Base-by-base conservation (phyloP, 2,797 vertebrate genomes). In the Huso huso region DNA sequence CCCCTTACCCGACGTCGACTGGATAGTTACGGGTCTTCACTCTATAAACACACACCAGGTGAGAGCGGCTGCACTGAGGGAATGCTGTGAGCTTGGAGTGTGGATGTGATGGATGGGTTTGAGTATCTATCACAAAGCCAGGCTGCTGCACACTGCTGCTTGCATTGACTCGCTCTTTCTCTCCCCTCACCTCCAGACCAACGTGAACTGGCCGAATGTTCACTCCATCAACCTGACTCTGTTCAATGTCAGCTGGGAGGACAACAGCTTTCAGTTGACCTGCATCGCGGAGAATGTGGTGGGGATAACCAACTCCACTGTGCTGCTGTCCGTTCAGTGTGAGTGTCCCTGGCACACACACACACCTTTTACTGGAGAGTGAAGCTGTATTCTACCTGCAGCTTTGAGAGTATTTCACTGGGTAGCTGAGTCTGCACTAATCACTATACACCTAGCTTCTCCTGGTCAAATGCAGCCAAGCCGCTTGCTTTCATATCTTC, bases 21-120 rank as follows among this genome's bases (percentile, higher is more conserved):
- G 96, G 96, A 95, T 90, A 0, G 94, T 99, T 70, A 84, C 86
- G 0, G 92, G 90, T 8, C 90, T 99, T 53, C 93, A 94, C 78
- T 97, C 96, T 73, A 96, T 98, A 86, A 97, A 96, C 84, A 96
- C 95, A 3, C 96, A 99, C 81, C 91, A 95, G 93, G 96, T 98
- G 78, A 75, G 79, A 48, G 6, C 51, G 0, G 13, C 0, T 0
- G 23, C 13, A 61, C 51, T 15, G 1, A 0, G 1, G 66, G 37
- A 60, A 12, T 13, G 10, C 7, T 13, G 58, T 55, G 23, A 15
- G 7, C n/a, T 50, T 13, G 63, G 9, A 64, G 6, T 53, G 8
- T 53, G 23, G 23, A 37, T 37, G 8, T 8, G 51, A 53, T 53
- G 2, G 11, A 8, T 53, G 11, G 8, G 51, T 53, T 53, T 8